Conservation (phyloP, 2,113 vertebrate genomes). For the Myotis yumanensis region DNA sequence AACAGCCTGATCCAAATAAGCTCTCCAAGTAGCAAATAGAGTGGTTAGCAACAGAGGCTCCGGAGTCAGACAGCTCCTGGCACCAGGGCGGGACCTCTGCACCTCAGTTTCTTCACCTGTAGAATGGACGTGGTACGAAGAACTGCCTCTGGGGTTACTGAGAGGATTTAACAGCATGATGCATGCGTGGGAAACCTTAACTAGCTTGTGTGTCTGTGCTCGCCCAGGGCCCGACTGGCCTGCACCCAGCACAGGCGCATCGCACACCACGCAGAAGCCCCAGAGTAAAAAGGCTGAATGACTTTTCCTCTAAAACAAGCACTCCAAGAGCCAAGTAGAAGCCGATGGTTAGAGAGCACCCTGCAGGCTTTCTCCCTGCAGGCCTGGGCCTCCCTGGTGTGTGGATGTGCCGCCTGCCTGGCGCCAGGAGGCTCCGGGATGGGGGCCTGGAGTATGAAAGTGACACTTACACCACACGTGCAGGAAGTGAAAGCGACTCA, state of each 20-base stretch:
- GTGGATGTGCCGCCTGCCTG: neutral
- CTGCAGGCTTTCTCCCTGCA: too few relatives aligned
- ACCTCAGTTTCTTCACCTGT: neutral
- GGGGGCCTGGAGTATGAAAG: neutral
- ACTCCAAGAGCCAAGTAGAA: neutral
- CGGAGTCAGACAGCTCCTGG: neutral
- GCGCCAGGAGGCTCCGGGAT: neutral
- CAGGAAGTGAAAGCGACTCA: neutral
- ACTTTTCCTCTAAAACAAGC: neutral
- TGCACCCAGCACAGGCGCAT: neutral
- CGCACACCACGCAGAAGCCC: neutral
- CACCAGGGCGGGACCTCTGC: neutral
- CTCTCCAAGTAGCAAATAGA: neutral
- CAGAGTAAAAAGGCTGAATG: neutral
- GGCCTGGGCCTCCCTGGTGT: rapidly evolving
- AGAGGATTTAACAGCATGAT: neutral
- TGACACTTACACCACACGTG: too few relatives aligned
- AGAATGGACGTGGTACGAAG: neutral
- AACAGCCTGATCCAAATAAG: neutral
- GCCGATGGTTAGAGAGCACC: neutral
- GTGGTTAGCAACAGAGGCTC: neutral
- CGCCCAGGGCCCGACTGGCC: neutral
- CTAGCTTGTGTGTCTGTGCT: neutral
- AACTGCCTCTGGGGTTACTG: neutral
- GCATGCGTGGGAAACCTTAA: neutral